A percentile compares a stretch with the other conserved stretches of the same genome.
Evolutionary conservation across 37 sponge, comb jelly and placozoan species (phyloP).

Genomic region (Halichondria panicea): DNA sequence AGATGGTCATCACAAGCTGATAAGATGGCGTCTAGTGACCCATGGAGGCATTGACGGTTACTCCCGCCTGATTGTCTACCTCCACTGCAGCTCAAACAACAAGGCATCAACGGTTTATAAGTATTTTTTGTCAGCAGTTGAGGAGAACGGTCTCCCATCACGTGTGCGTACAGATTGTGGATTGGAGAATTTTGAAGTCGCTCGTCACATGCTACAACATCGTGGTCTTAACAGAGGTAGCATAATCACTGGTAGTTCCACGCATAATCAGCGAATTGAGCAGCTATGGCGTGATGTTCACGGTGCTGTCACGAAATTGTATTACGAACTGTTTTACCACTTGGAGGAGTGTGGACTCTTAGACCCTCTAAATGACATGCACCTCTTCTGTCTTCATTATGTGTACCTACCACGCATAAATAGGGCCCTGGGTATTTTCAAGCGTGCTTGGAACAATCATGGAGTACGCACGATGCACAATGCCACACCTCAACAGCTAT

Average conservation of each 20-base stretch:
- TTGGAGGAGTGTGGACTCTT: constrained; percentile 27
- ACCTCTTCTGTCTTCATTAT: too few relatives aligned
- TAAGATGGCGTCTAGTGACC: constrained; percentile 69
- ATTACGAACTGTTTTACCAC: constrained; percentile 43
- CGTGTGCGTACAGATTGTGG: constrained; percentile 59
- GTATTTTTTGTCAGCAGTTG: constrained; percentile 37
- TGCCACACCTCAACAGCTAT: too few relatives aligned
- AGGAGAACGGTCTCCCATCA: constrained; percentile 47
- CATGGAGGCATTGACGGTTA: constrained; percentile 67
- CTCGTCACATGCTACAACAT: constrained; percentile 43
- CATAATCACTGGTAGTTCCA: constrained; percentile 46
- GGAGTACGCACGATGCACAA: too few relatives aligned
- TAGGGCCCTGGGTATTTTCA: too few relatives aligned
- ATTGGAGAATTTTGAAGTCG: constrained; percentile 43
- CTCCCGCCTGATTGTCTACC: constrained; percentile 44
- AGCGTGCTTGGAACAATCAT: too few relatives aligned
- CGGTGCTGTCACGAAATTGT: constrained; percentile 21
- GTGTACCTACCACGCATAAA: too few relatives aligned
- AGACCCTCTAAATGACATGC: too few relatives aligned
- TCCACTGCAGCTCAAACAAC: constrained; percentile 52
- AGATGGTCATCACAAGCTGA: constrained; percentile 71
- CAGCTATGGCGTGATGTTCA: constrained; percentile 42
- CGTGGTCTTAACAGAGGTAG: constrained; percentile 29
- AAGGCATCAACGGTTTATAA: constrained; percentile 52
- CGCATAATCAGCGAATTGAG: constrained; percentile 61